Evolutionary conservation across 2,888 invertebrate species (phyloP), one percentile per base, ranked within the genome.

Genomic region (Byasa hedistus): DNA sequence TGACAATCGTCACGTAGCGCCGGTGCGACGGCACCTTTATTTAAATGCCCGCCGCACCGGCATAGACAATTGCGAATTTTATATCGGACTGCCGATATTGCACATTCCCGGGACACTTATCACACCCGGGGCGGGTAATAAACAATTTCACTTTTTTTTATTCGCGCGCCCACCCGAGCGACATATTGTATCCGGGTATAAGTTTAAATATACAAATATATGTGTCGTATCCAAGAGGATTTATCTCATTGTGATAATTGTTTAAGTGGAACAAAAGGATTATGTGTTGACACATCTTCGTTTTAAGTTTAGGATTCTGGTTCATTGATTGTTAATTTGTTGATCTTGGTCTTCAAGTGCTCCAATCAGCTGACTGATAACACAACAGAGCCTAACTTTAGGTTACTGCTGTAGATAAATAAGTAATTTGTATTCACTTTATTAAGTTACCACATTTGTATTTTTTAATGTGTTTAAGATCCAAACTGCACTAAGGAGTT

Each of bases 1-100:
- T 76, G 74, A 79, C 78, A 79, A 80, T 80, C 70, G 73, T 76
- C 82, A 82, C 79, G 78, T 77, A 36, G 21, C 15, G 61, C 61
- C 69, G 64, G 66, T 39, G 36, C 27, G 15, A 57, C 64, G 52
- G 68, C 70, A 75, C 73, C 75, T 75, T 77, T 79, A 80, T 79
- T 79, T 78, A 77, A 79, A 82, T 79, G 61, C 61, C 62, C 64
- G 58, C 69, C 56, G 23, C 65, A 65, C 66, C 61, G 66, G 68
- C 60, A 64, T 66, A 71, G 73, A 76, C 73, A 72, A 77, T 76
- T 66, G 64, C 56, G 71, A 72, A 74, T 76, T 82, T 75, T 75
- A 76, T 72, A 68, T 64, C 69, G 65, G 48, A 62, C 67, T 71
- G 69, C 71, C 68, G 70, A 71, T 75, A 75, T 75, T 72, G 71